A percentile compares a stretch with the other conserved stretches of the same genome.
Conservation (phyloP, 2,113 vertebrate genomes). For the Dascyllus trimaculatus region DNA sequence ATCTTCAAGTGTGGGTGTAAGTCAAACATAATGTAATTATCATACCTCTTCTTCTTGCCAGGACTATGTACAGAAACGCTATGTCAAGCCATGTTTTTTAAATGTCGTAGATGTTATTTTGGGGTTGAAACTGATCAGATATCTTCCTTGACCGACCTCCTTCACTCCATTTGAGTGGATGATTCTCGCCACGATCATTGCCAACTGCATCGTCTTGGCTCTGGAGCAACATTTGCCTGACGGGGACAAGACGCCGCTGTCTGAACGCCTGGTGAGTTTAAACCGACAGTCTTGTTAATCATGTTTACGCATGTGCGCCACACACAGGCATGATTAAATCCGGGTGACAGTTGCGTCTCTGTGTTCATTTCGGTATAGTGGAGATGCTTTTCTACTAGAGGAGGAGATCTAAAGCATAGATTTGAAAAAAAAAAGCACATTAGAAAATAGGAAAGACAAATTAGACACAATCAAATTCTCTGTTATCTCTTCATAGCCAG, state of each 20-base stretch:
- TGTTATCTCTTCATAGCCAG: too few species aligned
- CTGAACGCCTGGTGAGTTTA: constrained; percentile 85
- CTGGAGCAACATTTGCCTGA: constrained; percentile 87
- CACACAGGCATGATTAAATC: neutral
- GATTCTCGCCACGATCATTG: constrained; percentile 88
- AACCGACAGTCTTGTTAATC: neutral
- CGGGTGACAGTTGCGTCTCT: neutral
- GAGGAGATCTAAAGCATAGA: too few species aligned
- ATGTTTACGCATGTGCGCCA: neutral
- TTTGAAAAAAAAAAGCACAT: too few species aligned
- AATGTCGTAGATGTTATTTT: neutral
- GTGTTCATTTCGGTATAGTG: neutral
- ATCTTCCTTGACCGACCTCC: constrained; percentile 70
- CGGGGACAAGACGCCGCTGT: constrained; percentile 86
- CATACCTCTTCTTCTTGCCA: too few species aligned
- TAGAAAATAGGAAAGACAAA: too few species aligned
- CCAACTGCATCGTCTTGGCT: constrained; percentile 87
- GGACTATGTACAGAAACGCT: too few species aligned
- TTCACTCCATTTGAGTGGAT: constrained; percentile 87
- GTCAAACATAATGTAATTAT: neutral
- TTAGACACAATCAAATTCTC: too few species aligned
- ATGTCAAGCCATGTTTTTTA: neutral
- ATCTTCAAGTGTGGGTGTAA: neutral
- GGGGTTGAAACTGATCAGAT: neutral
- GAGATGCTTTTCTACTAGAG: too few species aligned